Conservation (phyloP, 2,113 vertebrate genomes). For the Ctenomys sociabilis region DNA sequence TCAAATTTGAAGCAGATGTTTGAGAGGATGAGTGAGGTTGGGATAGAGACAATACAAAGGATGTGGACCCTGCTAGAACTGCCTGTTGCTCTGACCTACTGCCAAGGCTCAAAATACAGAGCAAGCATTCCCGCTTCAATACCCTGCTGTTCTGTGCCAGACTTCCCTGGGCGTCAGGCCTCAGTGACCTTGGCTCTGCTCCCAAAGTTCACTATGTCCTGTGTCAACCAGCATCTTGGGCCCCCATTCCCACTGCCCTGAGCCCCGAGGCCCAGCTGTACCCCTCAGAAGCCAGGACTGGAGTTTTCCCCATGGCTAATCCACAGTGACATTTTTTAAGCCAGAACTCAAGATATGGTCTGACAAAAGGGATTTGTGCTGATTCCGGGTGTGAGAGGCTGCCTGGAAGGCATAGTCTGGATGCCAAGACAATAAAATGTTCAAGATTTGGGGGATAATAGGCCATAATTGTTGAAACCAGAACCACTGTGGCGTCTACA, state of each 20-base stretch:
- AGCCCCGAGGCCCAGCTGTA: conserved; percentile 41
- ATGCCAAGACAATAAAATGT: conserved; percentile 48
- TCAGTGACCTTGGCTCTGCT: conserved; percentile 66
- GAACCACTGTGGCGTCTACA: not conserved
- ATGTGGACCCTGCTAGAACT: conserved; percentile 72
- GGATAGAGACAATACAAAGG: conserved; percentile 77
- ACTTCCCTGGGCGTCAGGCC: conserved; percentile 70
- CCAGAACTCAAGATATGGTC: conserved; percentile 38
- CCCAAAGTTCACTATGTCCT: conserved; percentile 58
- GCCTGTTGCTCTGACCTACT: conserved; percentile 71
- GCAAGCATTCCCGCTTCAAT: conserved; percentile 75
- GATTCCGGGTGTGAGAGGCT: conserved; percentile 31
- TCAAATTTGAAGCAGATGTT: conserved; percentile 80
- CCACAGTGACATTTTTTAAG: conserved; percentile 62
- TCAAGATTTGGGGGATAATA: conserved; percentile 18
- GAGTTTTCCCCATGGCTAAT: conserved; percentile 42
- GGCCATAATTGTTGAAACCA: not conserved
- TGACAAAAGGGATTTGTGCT: conserved; percentile 54
- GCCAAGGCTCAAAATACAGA: conserved; percentile 75
- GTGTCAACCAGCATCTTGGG: conserved; percentile 71
- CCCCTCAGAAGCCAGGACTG: conserved; percentile 53
- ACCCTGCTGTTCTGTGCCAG: conserved; percentile 67
- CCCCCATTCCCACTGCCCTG: not conserved
- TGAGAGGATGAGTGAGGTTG: conserved; percentile 43
- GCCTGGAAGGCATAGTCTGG: not conserved